phyloP scores from a whole-genome alignment of 2,888 invertebrate genomes.

The Noctua fimbriata region DNA sequence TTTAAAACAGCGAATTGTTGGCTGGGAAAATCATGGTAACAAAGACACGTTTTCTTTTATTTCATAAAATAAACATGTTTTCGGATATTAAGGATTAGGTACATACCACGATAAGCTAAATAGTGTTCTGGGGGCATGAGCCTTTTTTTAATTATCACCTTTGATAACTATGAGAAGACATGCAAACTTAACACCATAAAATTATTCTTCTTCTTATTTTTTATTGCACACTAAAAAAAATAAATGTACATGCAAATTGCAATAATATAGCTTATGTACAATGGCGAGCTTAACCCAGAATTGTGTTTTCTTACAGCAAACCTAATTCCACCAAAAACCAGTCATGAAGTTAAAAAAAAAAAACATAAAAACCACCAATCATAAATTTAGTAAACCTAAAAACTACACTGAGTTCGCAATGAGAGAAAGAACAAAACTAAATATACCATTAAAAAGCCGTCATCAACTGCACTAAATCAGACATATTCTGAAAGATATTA shows the following conservation, averaged over 20 bases:
- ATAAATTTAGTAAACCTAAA: too few relatives aligned
- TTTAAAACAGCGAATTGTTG: not conserved
- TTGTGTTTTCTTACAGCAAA: too few relatives aligned
- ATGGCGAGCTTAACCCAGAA: too few relatives aligned
- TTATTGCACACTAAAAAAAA: too few relatives aligned
- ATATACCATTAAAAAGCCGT: slow-evolving; percentile 37
- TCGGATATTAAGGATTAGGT: not conserved
- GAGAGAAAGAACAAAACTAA: slow-evolving; percentile 29
- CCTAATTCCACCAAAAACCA: too few relatives aligned
- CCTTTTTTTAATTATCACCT: not conserved
- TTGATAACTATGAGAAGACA: not conserved
- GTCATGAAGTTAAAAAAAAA: too few relatives aligned
- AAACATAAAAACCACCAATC: not conserved
- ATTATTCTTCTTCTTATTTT: too few relatives aligned
- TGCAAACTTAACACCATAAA: too few relatives aligned
- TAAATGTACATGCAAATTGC: too few relatives aligned
- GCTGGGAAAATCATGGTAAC: not conserved
- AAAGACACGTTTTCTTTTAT: not conserved
- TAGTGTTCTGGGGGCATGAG: not conserved
- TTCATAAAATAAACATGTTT: not conserved
- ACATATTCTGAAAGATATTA: slow-evolving; percentile 73
- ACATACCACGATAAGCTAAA: not conserved
- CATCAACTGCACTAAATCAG: slow-evolving; percentile 44
- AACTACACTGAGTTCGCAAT: not conserved
- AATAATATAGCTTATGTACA: too few relatives aligned